These are phyloP conservation scores for Melieria picta DNA, from an alignment of 2,888 invertebrate species.

Conservation along the genomic window DNA sequence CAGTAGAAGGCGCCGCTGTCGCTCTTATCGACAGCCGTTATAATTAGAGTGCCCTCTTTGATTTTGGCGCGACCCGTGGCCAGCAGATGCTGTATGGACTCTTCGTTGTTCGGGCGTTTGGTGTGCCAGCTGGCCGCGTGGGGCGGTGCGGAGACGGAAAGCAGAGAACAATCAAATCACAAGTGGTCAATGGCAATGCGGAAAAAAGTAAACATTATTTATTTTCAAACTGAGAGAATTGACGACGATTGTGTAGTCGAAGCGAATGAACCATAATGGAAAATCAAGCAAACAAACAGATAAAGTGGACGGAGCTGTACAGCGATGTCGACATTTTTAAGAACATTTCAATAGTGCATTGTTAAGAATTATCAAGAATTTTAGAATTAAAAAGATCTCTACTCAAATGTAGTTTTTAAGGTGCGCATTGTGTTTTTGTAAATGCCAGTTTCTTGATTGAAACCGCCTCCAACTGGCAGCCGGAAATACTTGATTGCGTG, in stretches of 20 bases:
- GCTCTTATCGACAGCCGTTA: slow-evolving; percentile 67
- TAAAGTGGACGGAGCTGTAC: neutral
- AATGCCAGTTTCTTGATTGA: no score
- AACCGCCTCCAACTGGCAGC: no score
- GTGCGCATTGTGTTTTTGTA: no score
- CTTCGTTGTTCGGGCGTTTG: slow-evolving; percentile 67
- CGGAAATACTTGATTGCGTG: no score
- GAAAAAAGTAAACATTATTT: neutral
- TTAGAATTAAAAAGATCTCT: no score
- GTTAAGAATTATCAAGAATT: no score
- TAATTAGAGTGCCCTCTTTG: slow-evolving; percentile 68
- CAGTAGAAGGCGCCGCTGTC: slow-evolving; percentile 69
- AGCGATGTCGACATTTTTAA: no score
- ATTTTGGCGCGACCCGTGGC: slow-evolving; percentile 67
- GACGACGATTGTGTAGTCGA: neutral
- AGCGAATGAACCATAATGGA: neutral
- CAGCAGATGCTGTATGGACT: slow-evolving; percentile 66
- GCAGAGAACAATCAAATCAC: no score
- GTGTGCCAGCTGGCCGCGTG: slow-evolving; percentile 66
- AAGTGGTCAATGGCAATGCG: no score
- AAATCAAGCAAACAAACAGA: neutral
- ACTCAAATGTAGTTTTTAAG: no score
- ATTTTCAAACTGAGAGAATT: neutral
- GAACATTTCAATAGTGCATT: no score
- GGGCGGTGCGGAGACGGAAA: no score